These are phyloP conservation scores for Pachycephala philippinensis DNA, from an alignment of 2,113 vertebrate species.

Conservation along the genomic window DNA sequence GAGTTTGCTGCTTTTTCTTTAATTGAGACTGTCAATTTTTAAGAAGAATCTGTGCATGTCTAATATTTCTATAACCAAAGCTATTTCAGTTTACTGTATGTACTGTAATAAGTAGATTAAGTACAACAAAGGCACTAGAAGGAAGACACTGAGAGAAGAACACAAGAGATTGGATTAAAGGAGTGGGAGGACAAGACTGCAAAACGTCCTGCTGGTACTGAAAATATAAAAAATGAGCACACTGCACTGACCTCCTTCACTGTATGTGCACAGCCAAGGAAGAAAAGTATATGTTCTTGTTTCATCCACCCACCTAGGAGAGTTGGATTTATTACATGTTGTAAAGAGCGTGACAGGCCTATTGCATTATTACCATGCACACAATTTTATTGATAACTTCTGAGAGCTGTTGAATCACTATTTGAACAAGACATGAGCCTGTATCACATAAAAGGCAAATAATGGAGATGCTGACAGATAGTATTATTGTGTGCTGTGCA, in stretches of 20 bases:
- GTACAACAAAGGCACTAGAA: neutral
- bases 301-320: neutral
- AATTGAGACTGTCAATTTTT: neutral
- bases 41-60: neutral
- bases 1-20: neutral
- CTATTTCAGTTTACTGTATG: neutral
- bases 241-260: neutral
- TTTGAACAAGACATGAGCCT: neutral
- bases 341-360: neutral
- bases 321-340: neutral
- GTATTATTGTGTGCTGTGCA: neutral
- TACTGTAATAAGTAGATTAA: neutral
- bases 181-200: neutral
- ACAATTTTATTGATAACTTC: conserved; percentile 15
- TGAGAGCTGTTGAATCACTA: neutral
- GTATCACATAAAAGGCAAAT: neutral
- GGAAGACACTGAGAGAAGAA: neutral
- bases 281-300: neutral
- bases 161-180: neutral
- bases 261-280: neutral
- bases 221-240: neutral
- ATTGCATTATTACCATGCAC: neutral
- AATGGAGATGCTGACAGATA: neutral
- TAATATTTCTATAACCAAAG: neutral
- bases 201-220: neutral